These are phyloP conservation scores for Montipora capitata DNA, from an alignment of 92 coral and sea anemone genomes.

Conservation along the genomic window DNA sequence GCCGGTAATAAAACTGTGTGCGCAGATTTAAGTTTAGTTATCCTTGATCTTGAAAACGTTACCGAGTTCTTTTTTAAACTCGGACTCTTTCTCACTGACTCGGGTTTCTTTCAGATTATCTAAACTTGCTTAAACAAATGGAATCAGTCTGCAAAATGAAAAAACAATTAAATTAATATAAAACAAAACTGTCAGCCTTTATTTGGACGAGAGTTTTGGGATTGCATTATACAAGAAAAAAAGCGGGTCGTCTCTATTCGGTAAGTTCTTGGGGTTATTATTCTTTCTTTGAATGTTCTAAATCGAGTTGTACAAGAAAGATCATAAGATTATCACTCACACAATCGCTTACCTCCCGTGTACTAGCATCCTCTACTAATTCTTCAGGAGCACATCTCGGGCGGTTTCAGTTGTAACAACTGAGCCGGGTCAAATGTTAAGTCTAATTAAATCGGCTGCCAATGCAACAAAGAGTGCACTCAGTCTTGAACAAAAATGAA, in stretches of 20 bases:
- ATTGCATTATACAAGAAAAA: no score
- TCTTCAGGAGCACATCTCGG: not conserved
- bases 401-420: not conserved
- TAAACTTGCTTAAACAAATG: not conserved
- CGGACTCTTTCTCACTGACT: not conserved
- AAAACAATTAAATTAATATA: not conserved
- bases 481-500: no score
- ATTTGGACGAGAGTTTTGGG: no score
- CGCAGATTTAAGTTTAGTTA: not conserved
- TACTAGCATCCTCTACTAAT: no score
- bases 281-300: no score
- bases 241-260: no score
- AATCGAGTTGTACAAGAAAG: no score
- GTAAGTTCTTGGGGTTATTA: no score
- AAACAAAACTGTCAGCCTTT: not conserved
- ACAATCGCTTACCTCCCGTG: no score
- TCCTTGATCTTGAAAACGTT: not conserved
- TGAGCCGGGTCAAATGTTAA: not conserved
- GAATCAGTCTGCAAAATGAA: not conserved
- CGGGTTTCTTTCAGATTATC: not conserved
- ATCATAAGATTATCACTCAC: no score
- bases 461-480: slow-evolving; percentile 1
- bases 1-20: not conserved
- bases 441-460: not conserved
- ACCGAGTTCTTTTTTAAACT: not conserved